These are phyloP conservation scores for Camelus dromedarius DNA, from an alignment of 2,113 vertebrate genomes.

Conservation along the genomic window DNA sequence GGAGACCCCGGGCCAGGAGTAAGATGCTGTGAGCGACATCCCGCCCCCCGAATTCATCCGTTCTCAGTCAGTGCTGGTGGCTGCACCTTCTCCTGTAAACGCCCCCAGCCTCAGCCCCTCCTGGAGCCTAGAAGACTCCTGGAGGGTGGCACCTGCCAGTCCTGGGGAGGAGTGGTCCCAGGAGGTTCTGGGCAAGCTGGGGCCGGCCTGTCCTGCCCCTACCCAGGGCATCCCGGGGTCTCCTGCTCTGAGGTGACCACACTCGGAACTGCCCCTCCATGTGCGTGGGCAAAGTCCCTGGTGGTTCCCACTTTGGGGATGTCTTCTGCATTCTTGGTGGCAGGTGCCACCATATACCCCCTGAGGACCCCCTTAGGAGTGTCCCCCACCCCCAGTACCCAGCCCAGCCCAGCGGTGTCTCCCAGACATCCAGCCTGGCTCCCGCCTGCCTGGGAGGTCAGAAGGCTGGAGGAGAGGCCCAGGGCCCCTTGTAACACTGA, in stretches of 20 bases:
- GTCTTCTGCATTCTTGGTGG: no score
- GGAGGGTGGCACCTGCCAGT: background rate
- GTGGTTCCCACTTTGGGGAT: fast-evolving
- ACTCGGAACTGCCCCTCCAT: fast-evolving
- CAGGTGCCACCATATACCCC: background rate
- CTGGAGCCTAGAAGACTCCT: no score
- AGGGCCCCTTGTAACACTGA: background rate
- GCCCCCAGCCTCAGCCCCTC: background rate
- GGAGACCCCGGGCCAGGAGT: background rate
- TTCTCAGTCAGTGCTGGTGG: background rate
- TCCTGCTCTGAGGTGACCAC: background rate
- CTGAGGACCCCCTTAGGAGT: background rate
- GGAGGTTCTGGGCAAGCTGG: background rate
- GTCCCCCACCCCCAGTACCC: background rate
- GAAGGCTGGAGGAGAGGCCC: no score
- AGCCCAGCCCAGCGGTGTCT: background rate
- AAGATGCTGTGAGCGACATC: background rate
- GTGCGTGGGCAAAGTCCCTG: fast-evolving
- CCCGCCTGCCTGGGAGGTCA: background rate
- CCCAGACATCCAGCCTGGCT: background rate
- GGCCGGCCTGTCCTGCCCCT: background rate
- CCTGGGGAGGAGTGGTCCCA: background rate
- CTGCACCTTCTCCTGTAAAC: background rate
- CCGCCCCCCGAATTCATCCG: background rate
- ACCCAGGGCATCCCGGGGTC: background rate